Percentiles rank a stretch among this genome's conserved stretches.
Evolutionary conservation across 2,888 invertebrate genomes (phyloP).

Genomic region (Atherix ibis): DNA sequence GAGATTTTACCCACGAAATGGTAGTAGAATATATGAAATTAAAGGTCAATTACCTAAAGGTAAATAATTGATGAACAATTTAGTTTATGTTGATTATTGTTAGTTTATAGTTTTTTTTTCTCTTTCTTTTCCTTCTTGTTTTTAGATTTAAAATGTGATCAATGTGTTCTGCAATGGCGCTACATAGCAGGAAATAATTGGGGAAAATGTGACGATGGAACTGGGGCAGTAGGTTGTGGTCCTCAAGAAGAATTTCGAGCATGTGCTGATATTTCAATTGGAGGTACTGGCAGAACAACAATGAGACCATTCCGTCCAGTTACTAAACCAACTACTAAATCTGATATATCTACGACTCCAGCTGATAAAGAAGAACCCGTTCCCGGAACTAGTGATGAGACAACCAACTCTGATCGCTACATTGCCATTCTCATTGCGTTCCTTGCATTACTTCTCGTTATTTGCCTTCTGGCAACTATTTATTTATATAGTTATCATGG

Average conservation of each 20-base stretch:
- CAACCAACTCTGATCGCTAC: slow-evolving; percentile 25
- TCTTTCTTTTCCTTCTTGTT: slow-evolving; percentile 13
- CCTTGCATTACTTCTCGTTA: slow-evolving; percentile 47
- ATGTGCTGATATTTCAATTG: slow-evolving; percentile 66
- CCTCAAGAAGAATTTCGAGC: slow-evolving; percentile 79
- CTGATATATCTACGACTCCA: slow-evolving; percentile 13
- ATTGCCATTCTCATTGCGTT: slow-evolving; percentile 45
- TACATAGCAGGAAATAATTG: slow-evolving; percentile 78
- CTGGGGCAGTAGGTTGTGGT: slow-evolving; percentile 70
- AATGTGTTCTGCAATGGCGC: slow-evolving; percentile 79
- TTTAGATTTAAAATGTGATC: slow-evolving; percentile 50
- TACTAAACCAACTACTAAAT: slow-evolving; percentile 21
- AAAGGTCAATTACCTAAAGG: slow-evolving; percentile 43
- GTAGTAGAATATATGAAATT: slow-evolving; percentile 65
- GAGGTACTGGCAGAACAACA: slow-evolving; percentile 33
- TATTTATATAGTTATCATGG: slow-evolving; percentile 65
- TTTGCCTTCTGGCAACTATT: slow-evolving; percentile 47
- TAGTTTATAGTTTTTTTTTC: too few species aligned
- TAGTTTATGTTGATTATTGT: too few species aligned
- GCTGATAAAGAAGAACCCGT: slow-evolving; percentile 6
- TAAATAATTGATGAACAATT: too few species aligned
- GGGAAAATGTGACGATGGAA: slow-evolving; percentile 58
- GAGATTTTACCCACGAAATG: slow-evolving; percentile 59
- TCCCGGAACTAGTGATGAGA: slow-evolving; percentile 13
- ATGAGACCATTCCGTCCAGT: slow-evolving; percentile 29